Conservation (phyloP, 64 coral and sea anemone genomes). For the Actinia tenebrosa region DNA sequence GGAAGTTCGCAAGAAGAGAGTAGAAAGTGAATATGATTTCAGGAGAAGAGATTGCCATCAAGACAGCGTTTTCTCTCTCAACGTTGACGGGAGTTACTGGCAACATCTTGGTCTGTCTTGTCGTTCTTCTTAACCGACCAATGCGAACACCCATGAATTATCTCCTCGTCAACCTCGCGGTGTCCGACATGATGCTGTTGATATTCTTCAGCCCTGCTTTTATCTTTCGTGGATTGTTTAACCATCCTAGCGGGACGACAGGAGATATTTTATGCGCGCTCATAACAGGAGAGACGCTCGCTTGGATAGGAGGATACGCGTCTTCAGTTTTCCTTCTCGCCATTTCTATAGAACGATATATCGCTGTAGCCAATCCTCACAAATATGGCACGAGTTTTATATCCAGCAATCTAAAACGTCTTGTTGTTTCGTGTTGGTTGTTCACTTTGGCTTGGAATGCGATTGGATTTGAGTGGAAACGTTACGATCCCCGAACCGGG, state of each 20-base stretch:
- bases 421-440: constrained; percentile 36
- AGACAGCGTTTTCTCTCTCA: constrained; percentile 11
- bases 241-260: constrained; percentile 6
- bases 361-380: constrained; percentile 36
- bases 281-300: constrained; percentile 32
- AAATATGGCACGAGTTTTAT: constrained; percentile 22
- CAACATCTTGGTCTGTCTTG: constrained; percentile 16
- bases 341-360: constrained; percentile 44
- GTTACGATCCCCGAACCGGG: background rate
- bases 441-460: constrained; percentile 33
- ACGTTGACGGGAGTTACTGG: constrained; percentile 5
- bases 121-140: constrained; percentile 12
- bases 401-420: constrained; percentile 24
- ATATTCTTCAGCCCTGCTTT: constrained; percentile 42
- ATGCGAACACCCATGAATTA: constrained; percentile 53
- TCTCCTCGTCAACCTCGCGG: constrained; percentile 41
- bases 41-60: constrained; percentile 23
- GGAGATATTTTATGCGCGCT: constrained; percentile 36
- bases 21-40: background rate
- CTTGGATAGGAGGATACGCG: constrained; percentile 40
- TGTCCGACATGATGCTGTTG: constrained; percentile 22
- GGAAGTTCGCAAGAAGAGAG: too few species aligned
- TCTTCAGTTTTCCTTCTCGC: constrained; percentile 42
- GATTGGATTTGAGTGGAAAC: background rate
- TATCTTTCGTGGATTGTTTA: constrained; percentile 28